Evolutionary conservation across 2,888 invertebrate genomes (phyloP), one percentile per base, ranked within the genome.

Genomic region (Nemotelus nigrinus): DNA sequence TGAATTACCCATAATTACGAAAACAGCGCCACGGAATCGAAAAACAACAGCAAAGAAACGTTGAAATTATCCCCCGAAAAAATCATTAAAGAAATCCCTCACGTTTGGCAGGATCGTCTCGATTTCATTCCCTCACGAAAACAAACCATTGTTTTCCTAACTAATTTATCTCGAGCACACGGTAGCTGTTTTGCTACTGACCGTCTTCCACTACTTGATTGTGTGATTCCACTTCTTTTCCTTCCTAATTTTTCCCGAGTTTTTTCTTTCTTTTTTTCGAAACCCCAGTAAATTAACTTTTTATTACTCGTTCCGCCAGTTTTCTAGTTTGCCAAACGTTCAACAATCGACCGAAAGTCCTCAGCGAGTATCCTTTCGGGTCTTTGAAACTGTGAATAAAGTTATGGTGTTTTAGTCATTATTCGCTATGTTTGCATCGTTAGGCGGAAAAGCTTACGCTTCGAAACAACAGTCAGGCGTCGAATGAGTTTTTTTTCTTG

Each of bases 271-370:
- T 58, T 45, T 41, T 43, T 70, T 57, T 55, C 55, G 5, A n/a
- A 48, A 48, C 45, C 48, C 44, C 63, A 74, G 60, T 74, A 74
- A 74, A 63, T 74, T 60, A 74, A 60, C 72, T 74, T 74, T 74
- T 74, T 63, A 47, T 74, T 63, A 63, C 63, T 63, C n/a, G 25
- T 25, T 55, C 60, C 50, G 48, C 39, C 7, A 48, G n/a, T 67
- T 50, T 50, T 67, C 45, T 50, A 8, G 48, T 25, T 25, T 25
- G 25, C 25, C 25, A 25, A 25, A 25, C 25, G 25, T 25, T 25
- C 25, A 25, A 25, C 25, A 25, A 25, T 25, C 25, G 25, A 25
- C 25, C 25, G 1, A 25, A 25, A 25, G 25, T 25, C 25, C 25
- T 25, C 25, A 25, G 25, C 25, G 25, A 25, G 25, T 25, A 25